phyloP scores from a whole-genome alignment of 2,797 vertebrate genomes.

The Centropyge bicolor region DNA sequence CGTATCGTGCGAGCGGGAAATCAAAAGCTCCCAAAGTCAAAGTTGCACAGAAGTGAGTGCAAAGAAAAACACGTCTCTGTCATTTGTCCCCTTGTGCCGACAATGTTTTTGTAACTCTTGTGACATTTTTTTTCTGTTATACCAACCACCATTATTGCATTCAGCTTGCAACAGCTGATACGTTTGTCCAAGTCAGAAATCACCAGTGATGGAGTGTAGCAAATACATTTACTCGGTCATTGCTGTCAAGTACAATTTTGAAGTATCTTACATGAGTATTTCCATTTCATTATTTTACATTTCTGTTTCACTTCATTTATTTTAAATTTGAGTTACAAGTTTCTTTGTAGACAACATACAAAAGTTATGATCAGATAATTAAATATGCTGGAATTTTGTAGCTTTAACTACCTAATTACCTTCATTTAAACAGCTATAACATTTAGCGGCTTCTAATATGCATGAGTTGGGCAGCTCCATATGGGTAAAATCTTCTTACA shows the following conservation, averaged over 20 bases:
- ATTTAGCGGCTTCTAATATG: not conserved
- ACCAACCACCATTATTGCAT: not conserved
- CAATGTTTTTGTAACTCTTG: not conserved
- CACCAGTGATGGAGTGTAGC: not conserved
- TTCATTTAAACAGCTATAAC: not conserved
- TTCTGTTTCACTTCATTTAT: not conserved
- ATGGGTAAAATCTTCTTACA: not conserved
- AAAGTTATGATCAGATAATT: not conserved
- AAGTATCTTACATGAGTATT: no score
- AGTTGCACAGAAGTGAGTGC: not conserved
- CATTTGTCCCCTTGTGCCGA: not conserved
- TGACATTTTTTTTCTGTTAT: not conserved
- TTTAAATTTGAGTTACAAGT: not conserved
- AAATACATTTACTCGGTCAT: not conserved
- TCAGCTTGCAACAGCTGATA: not conserved
- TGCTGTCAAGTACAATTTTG: not conserved
- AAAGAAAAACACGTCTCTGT: not conserved
- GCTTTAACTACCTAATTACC: not conserved
- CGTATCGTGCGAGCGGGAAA: not conserved
- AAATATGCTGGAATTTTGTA: not conserved
- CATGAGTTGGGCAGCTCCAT: not conserved
- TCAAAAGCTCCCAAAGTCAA: slow-evolving; percentile 14
- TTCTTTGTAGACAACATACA: not conserved
- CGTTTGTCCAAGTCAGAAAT: not conserved
- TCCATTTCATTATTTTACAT: not conserved